Conservation (phyloP, 1,140 invertebrate genomes). For the Ceratosolen solmsi region DNA sequence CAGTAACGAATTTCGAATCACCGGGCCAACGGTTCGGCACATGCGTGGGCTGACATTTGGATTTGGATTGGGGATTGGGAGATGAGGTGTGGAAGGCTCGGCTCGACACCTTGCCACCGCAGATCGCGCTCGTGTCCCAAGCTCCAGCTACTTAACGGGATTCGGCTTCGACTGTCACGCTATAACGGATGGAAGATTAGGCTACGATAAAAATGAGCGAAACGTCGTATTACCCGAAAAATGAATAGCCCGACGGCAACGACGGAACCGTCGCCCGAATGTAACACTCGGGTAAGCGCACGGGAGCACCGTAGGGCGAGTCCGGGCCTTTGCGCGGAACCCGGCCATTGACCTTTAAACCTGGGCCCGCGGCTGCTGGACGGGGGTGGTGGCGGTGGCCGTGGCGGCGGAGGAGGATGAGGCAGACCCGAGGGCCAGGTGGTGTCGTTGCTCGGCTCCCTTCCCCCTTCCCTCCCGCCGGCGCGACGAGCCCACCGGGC, state of each 20-base stretch:
- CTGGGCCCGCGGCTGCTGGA: conserved; percentile 27
- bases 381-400: background rate
- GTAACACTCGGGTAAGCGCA: background rate
- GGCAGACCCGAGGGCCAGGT: conserved; percentile 59
- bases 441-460: conserved; percentile 53
- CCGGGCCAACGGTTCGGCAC: too few species aligned
- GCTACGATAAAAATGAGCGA: background rate
- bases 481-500: background rate
- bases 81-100: too few species aligned
- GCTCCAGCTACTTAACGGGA: background rate
- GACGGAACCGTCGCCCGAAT: too few species aligned
- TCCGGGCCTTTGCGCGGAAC: background rate
- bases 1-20: too few species aligned
- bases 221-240: background rate
- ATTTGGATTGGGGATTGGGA: too few species aligned
- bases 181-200: background rate
- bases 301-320: background rate
- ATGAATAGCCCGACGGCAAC: background rate
- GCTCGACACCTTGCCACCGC: too few species aligned
- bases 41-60: too few species aligned
- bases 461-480: background rate
- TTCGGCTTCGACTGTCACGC: background rate
- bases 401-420: background rate
- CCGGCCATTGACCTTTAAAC: conserved; percentile 57
- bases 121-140: too few species aligned